A percentile compares a stretch with the other conserved stretches of the same genome.
phyloP scores from a whole-genome alignment of 1,140 invertebrate genomes.

The Drosophila quadrilineata region DNA sequence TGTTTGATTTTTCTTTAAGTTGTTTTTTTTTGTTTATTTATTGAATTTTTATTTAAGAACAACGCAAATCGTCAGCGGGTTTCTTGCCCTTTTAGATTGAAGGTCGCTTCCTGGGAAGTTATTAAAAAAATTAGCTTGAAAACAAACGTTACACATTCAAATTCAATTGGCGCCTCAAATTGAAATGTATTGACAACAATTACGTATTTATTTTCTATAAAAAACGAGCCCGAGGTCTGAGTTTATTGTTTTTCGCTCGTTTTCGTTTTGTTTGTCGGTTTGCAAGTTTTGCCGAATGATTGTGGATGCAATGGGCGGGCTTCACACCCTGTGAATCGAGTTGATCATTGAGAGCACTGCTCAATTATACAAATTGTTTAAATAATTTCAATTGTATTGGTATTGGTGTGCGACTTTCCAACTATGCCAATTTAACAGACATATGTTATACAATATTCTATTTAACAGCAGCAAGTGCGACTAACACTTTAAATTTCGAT shows the following conservation, averaged over 20 bases:
- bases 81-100: slow-evolving; percentile 39
- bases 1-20: no score
- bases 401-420: background rate
- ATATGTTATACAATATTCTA: no score
- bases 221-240: slow-evolving; percentile 38
- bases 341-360: slow-evolving; percentile 36
- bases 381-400: slow-evolving; percentile 30
- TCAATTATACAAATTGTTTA: slow-evolving; percentile 47
- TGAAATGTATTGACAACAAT: slow-evolving; percentile 56
- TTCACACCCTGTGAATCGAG: slow-evolving; percentile 19
- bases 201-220: slow-evolving; percentile 23
- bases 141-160: slow-evolving; percentile 39
- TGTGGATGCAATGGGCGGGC: background rate
- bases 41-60: slow-evolving; percentile 24
- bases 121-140: slow-evolving; percentile 33
- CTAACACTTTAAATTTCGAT: background rate
- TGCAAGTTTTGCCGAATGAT: slow-evolving; percentile 14
- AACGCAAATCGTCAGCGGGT: slow-evolving; percentile 29
- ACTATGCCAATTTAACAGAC: background rate
- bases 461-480: slow-evolving; percentile 5
- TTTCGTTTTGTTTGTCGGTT: background rate
- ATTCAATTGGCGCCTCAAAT: slow-evolving; percentile 53
- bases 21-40: slow-evolving; percentile 5
- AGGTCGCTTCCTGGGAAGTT: slow-evolving; percentile 46
- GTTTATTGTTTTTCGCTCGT: slow-evolving; percentile 13